A percentile compares a stretch with the other conserved stretches of the same genome.
Conservation (phyloP, 2,888 invertebrate species). For the Spatulosminthurus flaviceps region DNA sequence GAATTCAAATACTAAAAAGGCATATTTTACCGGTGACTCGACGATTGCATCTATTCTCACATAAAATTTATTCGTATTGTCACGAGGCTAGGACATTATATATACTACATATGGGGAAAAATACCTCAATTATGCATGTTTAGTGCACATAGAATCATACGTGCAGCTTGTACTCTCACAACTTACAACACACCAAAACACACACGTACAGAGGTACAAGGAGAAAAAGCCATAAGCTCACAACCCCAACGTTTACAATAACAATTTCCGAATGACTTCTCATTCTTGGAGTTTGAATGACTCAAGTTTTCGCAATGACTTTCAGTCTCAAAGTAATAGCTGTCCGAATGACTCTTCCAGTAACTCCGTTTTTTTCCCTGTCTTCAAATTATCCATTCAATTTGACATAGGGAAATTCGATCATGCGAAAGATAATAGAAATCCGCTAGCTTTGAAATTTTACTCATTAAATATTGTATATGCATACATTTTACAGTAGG, state of each 20-base stretch:
- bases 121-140: conserved; percentile 7
- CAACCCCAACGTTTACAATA: neutral
- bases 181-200: no score
- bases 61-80: conserved; percentile 23
- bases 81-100: neutral
- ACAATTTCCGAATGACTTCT: conserved; percentile 9
- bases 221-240: no score
- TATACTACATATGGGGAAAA: conserved; percentile 5
- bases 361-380: neutral
- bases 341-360: conserved; percentile 11
- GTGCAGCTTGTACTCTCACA: neutral
- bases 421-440: neutral
- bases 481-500: no score
- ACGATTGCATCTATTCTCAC: conserved; percentile 15
- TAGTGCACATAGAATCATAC: neutral
- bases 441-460: neutral
- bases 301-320: conserved; percentile 10
- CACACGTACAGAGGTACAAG: no score
- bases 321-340: conserved; percentile 5
- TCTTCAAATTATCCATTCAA: neutral
- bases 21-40: conserved; percentile 36
- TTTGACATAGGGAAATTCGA: neutral
- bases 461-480: no score
- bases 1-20: conserved; percentile 23
- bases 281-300: conserved; percentile 10